Base-by-base conservation (phyloP, 2,888 invertebrate species). In the Dichetophora obliterata region DNA sequence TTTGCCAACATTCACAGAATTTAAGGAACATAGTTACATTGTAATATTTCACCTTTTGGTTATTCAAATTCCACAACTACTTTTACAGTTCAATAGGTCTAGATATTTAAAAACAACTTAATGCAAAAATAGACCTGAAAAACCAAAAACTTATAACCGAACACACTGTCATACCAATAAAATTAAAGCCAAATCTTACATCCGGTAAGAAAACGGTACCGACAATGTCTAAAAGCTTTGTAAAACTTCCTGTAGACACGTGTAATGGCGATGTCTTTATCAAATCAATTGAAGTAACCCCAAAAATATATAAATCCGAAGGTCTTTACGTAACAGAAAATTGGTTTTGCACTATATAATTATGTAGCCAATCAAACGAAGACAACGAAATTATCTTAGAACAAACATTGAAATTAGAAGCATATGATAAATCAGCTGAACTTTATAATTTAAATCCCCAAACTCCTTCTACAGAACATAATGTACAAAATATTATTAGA, bases 41-140 rank as follows among this genome's bases (percentile, higher is more conserved):
- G n/a, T n/a, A n/a, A n/a, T n/a, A n/a, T 81, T 82, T 81, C 72
- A 66, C 19, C 5, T 37, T 37, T 8, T 37, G 37, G 37, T 8
- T 37, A 6, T 37, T 37, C 37, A 37, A 37, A 37, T 37, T 37
- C 37, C 37, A 37, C 8, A 37, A 37, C 8, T 37, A 37, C 8
- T 37, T 37, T 37, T 5, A 75, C 16, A 37, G 65, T 16, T 0
- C 19, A 24, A 14, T 69, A 16, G 73, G 24, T 5, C 22, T 61
- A 22, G 59, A 61, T 22, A 61, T 73, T 43, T 73, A 27, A 61
- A 24, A 73, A 73, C 57, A n/a, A n/a, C n/a, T 59, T 11, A 50
- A 52, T 24, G 75, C 66, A 16, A 75, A 77, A 70, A 57, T 77
- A 3, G 75, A 77, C 52, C 27, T 77, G 6, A 16, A 22, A 22